A percentile compares a stretch with the other conserved stretches of the same genome.
Conservation (phyloP, 2,888 invertebrate genomes). For the Exocentrus adspersus region DNA sequence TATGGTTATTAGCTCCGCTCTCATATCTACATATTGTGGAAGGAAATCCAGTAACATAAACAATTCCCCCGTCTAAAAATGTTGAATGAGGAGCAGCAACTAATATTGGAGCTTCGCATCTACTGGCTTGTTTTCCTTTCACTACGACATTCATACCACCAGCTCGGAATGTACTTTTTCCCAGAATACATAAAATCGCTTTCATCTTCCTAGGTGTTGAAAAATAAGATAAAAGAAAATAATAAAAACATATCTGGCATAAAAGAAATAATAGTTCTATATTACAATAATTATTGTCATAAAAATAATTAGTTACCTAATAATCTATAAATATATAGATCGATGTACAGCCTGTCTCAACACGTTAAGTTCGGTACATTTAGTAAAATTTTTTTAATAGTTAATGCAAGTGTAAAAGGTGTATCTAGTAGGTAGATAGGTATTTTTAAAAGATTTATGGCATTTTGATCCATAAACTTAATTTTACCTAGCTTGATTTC, state of each 20-base stretch:
- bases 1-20: constrained; percentile 81
- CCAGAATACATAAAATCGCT: constrained; percentile 77
- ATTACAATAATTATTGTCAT: too few species aligned
- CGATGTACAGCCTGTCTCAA: too few species aligned
- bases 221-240: neutral
- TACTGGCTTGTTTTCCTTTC: constrained; percentile 78
- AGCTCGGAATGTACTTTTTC: constrained; percentile 77
- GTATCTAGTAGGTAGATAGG: too few species aligned
- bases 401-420: too few species aligned
- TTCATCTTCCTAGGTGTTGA: constrained; percentile 66
- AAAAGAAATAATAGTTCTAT: too few species aligned
- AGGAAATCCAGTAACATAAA: constrained; percentile 83
- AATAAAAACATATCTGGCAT: neutral
- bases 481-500: too few species aligned
- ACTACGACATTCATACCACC: constrained; percentile 82
- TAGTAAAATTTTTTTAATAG: too few species aligned
- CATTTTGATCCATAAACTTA: too few species aligned
- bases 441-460: too few species aligned
- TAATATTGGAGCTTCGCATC: constrained; percentile 85
- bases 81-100: constrained; percentile 91
- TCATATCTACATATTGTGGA: constrained; percentile 86
- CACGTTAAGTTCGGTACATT: too few species aligned
- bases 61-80: constrained; percentile 87
- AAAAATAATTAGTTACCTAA: too few species aligned
- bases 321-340: too few species aligned